Evolutionary conservation across 2,113 vertebrate genomes (phyloP).

Genomic region (Hippocampus zosterae): DNA sequence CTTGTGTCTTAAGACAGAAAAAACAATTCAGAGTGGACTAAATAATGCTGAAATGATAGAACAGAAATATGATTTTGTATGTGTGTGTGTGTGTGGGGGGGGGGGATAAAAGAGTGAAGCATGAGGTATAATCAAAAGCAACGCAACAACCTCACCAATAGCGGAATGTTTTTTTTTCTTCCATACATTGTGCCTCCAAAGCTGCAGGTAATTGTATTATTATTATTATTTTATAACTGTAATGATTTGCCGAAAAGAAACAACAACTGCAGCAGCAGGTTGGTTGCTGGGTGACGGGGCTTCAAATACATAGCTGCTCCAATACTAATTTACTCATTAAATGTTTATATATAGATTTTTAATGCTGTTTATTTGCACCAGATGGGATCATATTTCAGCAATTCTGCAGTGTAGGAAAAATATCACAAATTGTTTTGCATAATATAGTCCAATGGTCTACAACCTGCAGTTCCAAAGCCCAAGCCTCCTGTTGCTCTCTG

Average conservation of each 20-base stretch:
- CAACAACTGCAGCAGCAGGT: conserved; percentile 7
- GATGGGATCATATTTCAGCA: neutral
- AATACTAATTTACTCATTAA: neutral
- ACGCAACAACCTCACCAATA: conserved; percentile 10
- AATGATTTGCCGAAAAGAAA: conserved; percentile 21
- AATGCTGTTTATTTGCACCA: neutral
- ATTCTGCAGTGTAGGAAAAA: neutral
- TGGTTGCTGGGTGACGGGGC: conserved; percentile 28
- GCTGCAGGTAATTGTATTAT: conserved; percentile 7
- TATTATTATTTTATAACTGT: neutral
- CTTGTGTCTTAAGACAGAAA: too few relatives aligned
- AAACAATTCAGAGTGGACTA: conserved; percentile 21
- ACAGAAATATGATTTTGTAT: conserved; percentile 6
- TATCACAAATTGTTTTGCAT: neutral
- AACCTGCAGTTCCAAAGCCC: too few relatives aligned
- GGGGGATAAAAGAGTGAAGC: neutral
- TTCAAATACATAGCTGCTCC: conserved; percentile 11
- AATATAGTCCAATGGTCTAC: too few relatives aligned
- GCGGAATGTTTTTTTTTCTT: conserved; percentile 19
- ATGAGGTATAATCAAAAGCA: conserved; percentile 5
- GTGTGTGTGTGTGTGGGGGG: neutral
- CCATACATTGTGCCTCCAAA: conserved; percentile 25
- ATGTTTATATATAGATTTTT: neutral
- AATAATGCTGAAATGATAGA: neutral
- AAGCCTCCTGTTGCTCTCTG: too few relatives aligned